Conservation (phyloP, 2,888 invertebrate species). For the Melitaea athalia region DNA sequence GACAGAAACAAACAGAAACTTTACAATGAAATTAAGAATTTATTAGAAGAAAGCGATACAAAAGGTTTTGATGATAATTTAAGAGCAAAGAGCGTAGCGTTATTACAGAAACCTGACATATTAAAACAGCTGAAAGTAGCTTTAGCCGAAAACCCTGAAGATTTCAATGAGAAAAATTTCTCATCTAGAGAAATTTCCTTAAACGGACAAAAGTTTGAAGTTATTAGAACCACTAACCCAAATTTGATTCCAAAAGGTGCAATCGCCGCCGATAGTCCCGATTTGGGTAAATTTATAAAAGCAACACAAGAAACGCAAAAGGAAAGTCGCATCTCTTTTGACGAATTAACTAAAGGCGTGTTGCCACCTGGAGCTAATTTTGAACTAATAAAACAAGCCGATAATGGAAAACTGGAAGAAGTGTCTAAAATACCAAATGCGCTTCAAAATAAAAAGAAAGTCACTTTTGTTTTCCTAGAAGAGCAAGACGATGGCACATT, state of each 20-base stretch:
- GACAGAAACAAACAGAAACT: conserved; percentile 82
- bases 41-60: conserved; percentile 82
- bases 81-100: conserved; percentile 79
- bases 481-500: conserved; percentile 93
- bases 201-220: conserved; percentile 89
- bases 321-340: conserved; percentile 86
- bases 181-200: conserved; percentile 88
- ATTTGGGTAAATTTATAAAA: conserved; percentile 67
- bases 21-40: conserved; percentile 81
- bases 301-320: conserved; percentile 68
- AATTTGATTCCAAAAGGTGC: conserved; percentile 84
- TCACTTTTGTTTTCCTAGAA: conserved; percentile 92
- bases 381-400: conserved; percentile 89
- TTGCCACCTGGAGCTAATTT: conserved; percentile 90
- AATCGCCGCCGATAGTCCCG: conserved; percentile 74
- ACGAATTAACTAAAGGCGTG: conserved; percentile 90
- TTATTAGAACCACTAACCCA: conserved; percentile 87
- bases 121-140: conserved; percentile 89
- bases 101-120: conserved; percentile 86
- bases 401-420: conserved; percentile 87
- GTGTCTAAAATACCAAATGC: conserved; percentile 83
- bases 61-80: conserved; percentile 78
- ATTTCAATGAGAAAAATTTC: conserved; percentile 85
- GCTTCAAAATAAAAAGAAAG: conserved; percentile 87
- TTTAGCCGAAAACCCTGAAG: conserved; percentile 86